phyloP scores from a whole-genome alignment of 64 coral and sea anemone species.

The Montipora capricornis region DNA sequence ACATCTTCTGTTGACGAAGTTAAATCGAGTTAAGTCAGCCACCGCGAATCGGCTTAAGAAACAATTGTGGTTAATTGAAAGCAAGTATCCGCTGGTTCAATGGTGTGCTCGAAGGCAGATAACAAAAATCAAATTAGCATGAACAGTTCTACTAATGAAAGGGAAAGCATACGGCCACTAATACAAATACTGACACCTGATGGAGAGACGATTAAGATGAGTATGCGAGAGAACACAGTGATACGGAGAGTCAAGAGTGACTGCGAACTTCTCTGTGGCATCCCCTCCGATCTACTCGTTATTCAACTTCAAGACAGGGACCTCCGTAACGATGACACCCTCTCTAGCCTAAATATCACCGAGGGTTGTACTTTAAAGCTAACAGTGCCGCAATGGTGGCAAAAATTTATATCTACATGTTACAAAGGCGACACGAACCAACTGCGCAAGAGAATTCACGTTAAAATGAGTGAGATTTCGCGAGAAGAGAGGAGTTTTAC shows the following conservation, averaged over 20 bases:
- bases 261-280: too few relatives aligned
- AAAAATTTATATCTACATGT: conserved; percentile 62
- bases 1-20: neutral
- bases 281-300: conserved; percentile 15
- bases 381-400: conserved; percentile 55
- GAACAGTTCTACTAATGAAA: neutral
- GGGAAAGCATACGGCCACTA: neutral
- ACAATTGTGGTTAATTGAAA: neutral
- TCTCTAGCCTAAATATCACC: neutral
- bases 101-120: conserved; percentile 29
- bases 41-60: neutral
- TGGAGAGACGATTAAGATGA: conserved; percentile 13
- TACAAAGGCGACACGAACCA: conserved; percentile 53
- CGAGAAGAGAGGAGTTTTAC: conserved; percentile 59
- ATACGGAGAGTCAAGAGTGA: conserved; percentile 28
- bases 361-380: conserved; percentile 26
- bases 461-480: conserved; percentile 62
- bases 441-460: conserved; percentile 12
- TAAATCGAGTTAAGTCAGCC: neutral
- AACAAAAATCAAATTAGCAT: neutral
- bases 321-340: neutral
- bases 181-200: conserved; percentile 43
- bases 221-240: neutral
- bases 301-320: conserved; percentile 15
- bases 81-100: neutral